These are phyloP conservation scores for Lycophotia porphyrea DNA, from an alignment of 2,888 invertebrate genomes.

Conservation along the genomic window DNA sequence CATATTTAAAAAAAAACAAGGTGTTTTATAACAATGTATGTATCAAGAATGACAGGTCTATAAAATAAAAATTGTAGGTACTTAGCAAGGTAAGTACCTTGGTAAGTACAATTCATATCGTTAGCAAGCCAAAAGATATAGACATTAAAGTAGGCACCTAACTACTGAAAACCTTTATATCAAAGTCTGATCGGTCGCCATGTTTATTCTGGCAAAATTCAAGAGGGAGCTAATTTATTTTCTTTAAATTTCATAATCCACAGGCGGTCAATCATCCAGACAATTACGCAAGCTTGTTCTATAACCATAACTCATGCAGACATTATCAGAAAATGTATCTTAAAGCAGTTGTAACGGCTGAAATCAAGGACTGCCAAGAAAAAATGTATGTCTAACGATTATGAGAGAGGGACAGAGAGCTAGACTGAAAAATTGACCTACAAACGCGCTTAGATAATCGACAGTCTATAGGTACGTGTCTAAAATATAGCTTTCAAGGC, in stretches of 20 bases:
- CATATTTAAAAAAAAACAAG: background rate
- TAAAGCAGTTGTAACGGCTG: background rate
- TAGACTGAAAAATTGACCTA: constrained; percentile 26
- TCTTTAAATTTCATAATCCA: constrained; percentile 20
- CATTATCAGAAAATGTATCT: constrained; percentile 22
- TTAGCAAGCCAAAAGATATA: background rate
- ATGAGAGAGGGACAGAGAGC: too few species aligned
- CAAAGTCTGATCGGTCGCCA: background rate
- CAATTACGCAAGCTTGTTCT: constrained; percentile 16
- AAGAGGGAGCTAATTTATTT: constrained; percentile 7
- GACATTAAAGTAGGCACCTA: background rate
- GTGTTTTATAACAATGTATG: constrained; percentile 5
- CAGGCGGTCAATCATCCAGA: constrained; percentile 21
- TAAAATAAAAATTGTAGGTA: background rate
- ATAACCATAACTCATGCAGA: constrained; percentile 13
- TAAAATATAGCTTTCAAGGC: constrained; percentile 35
- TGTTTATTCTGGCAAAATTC: constrained; percentile 4
- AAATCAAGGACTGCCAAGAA: constrained; percentile 6
- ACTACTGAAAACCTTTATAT: constrained; percentile 1
- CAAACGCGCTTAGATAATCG: constrained; percentile 13
- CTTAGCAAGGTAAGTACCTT: background rate
- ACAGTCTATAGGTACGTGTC: constrained; percentile 24
- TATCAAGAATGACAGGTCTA: too few species aligned
- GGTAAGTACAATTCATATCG: too few species aligned
- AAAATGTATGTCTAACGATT: constrained; percentile 10